phyloP scores from a whole-genome alignment of 2,113 vertebrate genomes.

The Leucopternis melanops region DNA sequence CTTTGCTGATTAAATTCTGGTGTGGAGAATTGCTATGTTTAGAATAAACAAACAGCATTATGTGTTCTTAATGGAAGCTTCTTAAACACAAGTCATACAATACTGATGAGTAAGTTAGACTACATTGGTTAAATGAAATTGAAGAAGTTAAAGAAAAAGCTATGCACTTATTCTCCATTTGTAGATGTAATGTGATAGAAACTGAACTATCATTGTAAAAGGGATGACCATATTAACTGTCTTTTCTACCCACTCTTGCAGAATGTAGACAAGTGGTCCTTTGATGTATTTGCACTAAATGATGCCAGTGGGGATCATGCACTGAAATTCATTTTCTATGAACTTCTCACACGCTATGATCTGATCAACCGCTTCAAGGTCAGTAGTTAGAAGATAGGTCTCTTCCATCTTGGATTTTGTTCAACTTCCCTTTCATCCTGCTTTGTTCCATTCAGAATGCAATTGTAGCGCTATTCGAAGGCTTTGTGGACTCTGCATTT shows the following conservation, averaged over 20 bases:
- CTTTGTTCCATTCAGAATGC: background rate
- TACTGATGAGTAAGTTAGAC: background rate
- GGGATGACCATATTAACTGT: background rate
- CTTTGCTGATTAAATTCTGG: background rate
- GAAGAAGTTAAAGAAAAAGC: background rate
- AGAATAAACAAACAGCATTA: background rate
- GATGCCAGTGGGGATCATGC: slow-evolving; percentile 93
- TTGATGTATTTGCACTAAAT: slow-evolving; percentile 94
- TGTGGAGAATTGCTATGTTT: background rate
- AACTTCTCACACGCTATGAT: slow-evolving; percentile 95
- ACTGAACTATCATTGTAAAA: background rate
- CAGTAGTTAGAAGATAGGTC: slow-evolving; percentile 19
- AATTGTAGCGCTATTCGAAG: background rate
- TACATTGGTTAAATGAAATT: background rate
- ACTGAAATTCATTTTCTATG: slow-evolving; percentile 98
- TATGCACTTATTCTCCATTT: background rate
- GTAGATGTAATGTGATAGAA: background rate
- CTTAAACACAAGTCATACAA: background rate
- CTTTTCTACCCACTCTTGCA: slow-evolving; percentile 43
- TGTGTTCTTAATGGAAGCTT: background rate
- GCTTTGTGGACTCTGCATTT: background rate
- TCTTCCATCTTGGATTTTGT: background rate
- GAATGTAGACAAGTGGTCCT: slow-evolving; percentile 96
- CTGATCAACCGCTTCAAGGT: slow-evolving; percentile 98
- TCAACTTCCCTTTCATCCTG: background rate